phyloP scores from a whole-genome alignment of 2,797 vertebrate species.

The Sparidentex hasta region DNA sequence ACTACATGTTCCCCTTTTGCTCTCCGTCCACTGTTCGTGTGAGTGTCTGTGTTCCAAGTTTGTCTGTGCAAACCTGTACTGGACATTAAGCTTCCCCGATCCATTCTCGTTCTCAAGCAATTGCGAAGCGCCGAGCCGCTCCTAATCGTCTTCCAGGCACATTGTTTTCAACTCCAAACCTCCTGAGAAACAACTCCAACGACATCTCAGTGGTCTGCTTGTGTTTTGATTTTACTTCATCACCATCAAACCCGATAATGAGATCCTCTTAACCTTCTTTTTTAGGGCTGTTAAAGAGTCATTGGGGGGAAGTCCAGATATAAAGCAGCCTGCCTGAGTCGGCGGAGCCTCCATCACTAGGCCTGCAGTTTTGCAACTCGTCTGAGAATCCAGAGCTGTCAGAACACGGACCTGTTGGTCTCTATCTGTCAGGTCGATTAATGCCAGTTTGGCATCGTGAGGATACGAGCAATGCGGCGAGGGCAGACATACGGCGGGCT shows the following conservation, averaged over 20 bases:
- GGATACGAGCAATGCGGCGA: constrained; percentile 46
- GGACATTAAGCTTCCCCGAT: constrained; percentile 41
- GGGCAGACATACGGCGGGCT: constrained; percentile 67
- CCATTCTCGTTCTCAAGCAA: constrained; percentile 38
- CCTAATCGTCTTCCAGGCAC: constrained; percentile 71
- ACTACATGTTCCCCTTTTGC: constrained; percentile 8
- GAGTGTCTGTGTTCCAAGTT: constrained; percentile 34
- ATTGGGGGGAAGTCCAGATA: constrained; percentile 26
- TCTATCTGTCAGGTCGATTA: constrained; percentile 76
- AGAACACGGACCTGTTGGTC: constrained; percentile 62
- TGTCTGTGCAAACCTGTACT: constrained; percentile 49
- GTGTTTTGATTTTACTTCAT: constrained; percentile 17
- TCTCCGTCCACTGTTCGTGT: constrained; percentile 40
- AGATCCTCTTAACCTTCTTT: constrained; percentile 6
- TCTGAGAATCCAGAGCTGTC: constrained; percentile 59
- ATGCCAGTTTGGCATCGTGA: constrained; percentile 61
- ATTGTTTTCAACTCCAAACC: constrained; percentile 33
- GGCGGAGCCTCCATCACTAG: constrained; percentile 28
- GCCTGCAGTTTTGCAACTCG: constrained; percentile 33
- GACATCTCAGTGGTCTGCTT: not conserved
- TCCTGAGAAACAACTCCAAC: constrained; percentile 32
- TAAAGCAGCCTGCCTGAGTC: constrained; percentile 32
- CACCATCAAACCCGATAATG: not conserved
- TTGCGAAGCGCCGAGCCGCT: constrained; percentile 58
- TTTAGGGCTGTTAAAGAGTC: constrained; percentile 34